These are phyloP conservation scores for Cherax destructor DNA, from an alignment of 1,140 invertebrate genomes.

Conservation along the genomic window DNA sequence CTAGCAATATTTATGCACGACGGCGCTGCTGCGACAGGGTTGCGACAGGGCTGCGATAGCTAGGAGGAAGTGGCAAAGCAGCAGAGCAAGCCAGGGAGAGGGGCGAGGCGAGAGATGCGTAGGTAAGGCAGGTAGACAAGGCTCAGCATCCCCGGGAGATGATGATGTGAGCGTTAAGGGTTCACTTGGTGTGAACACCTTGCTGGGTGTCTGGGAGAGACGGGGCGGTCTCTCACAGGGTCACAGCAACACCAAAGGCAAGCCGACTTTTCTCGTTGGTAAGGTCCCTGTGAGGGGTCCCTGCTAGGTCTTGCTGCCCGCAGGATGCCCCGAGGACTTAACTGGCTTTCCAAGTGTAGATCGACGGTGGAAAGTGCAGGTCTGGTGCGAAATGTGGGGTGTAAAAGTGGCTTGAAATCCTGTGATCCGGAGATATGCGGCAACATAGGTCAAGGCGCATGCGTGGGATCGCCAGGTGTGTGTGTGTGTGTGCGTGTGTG, in stretches of 20 bases:
- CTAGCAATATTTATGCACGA: neutral
- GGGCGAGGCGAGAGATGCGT: neutral
- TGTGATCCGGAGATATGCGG: conserved; percentile 18
- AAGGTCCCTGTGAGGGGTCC: neutral
- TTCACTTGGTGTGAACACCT: conserved; percentile 44
- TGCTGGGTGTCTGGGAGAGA: conserved; percentile 1
- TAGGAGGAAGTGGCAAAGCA: neutral
- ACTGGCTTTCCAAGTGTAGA: neutral
- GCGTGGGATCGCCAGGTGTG: conserved; percentile 45
- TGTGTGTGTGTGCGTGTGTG: conserved; percentile 33
- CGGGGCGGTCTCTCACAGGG: conserved; percentile 19
- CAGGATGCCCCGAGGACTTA: neutral
- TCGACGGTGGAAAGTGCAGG: neutral
- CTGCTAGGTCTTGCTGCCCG: neutral
- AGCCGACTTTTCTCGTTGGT: conserved; percentile 52
- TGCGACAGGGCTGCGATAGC: neutral
- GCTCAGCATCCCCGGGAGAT: conserved; percentile 37
- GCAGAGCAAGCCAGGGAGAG: neutral
- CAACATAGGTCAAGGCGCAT: conserved; percentile 61
- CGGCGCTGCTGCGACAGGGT: neutral
- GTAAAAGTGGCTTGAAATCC: conserved; percentile 1
- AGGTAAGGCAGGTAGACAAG: neutral
- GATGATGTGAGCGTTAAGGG: conserved; percentile 57
- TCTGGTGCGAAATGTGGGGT: neutral
- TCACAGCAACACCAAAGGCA: conserved; percentile 47